phyloP scores from a whole-genome alignment of 2,888 invertebrate genomes.

The Gibbula magus region DNA sequence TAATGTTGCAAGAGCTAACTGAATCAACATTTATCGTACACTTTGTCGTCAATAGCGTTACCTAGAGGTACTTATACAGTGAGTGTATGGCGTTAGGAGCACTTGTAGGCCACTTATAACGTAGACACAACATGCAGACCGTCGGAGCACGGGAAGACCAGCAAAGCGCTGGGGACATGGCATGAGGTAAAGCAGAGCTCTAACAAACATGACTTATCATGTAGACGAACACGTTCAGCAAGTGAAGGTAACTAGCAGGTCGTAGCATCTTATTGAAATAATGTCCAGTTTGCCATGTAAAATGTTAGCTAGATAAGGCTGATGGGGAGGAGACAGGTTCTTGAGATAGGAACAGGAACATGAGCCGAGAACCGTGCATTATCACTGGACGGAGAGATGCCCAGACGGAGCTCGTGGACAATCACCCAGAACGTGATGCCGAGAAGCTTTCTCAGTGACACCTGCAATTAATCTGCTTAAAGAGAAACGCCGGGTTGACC shows the following conservation, averaged over 20 bases:
- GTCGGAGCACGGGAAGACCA: no score
- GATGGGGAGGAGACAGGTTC: not conserved
- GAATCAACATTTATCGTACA: no score
- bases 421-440: constrained; percentile 1
- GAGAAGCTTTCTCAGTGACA: not conserved
- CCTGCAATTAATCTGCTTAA: constrained; percentile 13
- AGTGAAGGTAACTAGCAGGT: not conserved
- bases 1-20: no score
- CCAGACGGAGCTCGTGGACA: not conserved
- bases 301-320: constrained; percentile 15
- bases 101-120: no score
- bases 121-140: no score
- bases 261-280: constrained; percentile 15
- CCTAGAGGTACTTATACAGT: no score
- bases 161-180: no score
- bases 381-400: not conserved
- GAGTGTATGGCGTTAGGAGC: no score
- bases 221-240: not conserved
- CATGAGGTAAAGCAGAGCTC: not conserved
- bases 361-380: constrained; percentile 1
- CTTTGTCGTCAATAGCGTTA: no score
- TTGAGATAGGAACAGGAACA: not conserved
- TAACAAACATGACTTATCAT: not conserved
- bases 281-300: constrained; percentile 15
- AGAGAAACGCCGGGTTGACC: constrained; percentile 1